Conservation (phyloP, 2,113 vertebrate species). For the Acanthochromis polyacanthus region DNA sequence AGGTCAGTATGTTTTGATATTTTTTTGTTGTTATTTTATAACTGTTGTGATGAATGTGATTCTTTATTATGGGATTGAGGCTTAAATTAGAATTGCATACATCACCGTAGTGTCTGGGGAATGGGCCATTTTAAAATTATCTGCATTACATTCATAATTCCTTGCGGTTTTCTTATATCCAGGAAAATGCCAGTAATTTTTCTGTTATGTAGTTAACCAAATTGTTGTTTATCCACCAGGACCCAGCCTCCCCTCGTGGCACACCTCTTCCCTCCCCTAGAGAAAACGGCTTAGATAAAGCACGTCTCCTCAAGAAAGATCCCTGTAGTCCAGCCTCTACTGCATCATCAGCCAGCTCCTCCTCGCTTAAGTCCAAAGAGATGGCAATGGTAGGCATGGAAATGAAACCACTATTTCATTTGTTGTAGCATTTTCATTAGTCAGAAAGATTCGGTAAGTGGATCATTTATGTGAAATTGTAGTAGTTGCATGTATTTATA, state of each 20-base stretch:
- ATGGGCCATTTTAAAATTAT: neutral
- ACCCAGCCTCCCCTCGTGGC: constrained; percentile 91
- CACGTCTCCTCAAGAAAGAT: constrained; percentile 92
- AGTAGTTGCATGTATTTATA: neutral
- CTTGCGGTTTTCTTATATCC: neutral
- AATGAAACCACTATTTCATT: neutral
- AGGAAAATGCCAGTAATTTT: constrained; percentile 7
- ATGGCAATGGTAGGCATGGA: constrained; percentile 74
- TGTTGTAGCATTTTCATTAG: neutral
- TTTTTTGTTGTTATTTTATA: neutral
- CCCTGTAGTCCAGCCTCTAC: constrained; percentile 95
- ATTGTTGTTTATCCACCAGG: constrained; percentile 77
- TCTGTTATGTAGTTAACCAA: constrained; percentile 9
- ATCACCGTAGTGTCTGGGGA: neutral
- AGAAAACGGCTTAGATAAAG: constrained; percentile 95
- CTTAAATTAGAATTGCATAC: neutral
- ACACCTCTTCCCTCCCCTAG: constrained; percentile 94
- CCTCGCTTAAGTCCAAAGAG: constrained; percentile 95
- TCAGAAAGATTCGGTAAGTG: neutral
- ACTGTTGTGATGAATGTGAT: neutral
- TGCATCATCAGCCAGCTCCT: constrained; percentile 96
- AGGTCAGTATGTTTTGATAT: constrained; percentile 76
- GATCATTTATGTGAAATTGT: neutral
- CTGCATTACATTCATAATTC: neutral
- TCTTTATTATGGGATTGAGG: neutral